Percentiles rank a stretch among this genome's conserved stretches.
Conservation (phyloP, 2,797 vertebrate genomes). For the Jordanella pulchra region DNA sequence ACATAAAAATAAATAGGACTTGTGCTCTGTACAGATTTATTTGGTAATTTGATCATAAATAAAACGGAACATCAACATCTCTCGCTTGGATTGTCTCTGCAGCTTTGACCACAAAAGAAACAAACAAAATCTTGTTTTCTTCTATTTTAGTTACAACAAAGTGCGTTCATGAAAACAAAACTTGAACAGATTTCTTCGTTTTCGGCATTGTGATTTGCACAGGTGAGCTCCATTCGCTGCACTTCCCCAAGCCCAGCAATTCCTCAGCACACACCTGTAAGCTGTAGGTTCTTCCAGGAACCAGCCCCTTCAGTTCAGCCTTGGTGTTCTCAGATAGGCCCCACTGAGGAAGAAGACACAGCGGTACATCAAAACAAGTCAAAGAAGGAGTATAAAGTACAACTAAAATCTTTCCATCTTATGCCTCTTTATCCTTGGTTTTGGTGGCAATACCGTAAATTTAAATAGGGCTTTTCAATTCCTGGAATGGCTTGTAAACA, state of each 20-base stretch:
- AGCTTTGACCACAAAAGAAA: background rate
- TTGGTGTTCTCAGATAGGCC: conserved; percentile 64
- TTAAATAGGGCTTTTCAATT: background rate
- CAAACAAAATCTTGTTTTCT: background rate
- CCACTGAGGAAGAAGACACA: conserved; percentile 61
- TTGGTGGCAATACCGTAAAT: background rate
- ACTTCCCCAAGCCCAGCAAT: conserved; percentile 72
- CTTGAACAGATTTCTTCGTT: background rate
- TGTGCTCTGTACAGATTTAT: conserved; percentile 15
- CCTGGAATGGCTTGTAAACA: background rate
- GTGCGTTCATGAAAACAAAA: conserved; percentile 6
- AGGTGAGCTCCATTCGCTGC: conserved; percentile 76
- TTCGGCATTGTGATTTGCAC: conserved; percentile 56
- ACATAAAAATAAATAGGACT: conserved; percentile 1
- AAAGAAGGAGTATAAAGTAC: background rate
- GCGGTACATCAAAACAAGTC: background rate
- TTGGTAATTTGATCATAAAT: conserved; percentile 41
- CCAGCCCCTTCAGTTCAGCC: conserved; percentile 63
- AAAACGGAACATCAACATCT: conserved; percentile 31
- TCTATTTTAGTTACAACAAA: background rate
- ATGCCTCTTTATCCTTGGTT: background rate
- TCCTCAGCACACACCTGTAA: conserved; percentile 79
- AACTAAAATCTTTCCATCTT: background rate
- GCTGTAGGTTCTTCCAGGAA: conserved; percentile 61
- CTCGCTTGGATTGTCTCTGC: conserved; percentile 25